These are phyloP conservation scores for Brienomyrus longianalis DNA, from an alignment of 2,113 vertebrate genomes.

Conservation along the genomic window DNA sequence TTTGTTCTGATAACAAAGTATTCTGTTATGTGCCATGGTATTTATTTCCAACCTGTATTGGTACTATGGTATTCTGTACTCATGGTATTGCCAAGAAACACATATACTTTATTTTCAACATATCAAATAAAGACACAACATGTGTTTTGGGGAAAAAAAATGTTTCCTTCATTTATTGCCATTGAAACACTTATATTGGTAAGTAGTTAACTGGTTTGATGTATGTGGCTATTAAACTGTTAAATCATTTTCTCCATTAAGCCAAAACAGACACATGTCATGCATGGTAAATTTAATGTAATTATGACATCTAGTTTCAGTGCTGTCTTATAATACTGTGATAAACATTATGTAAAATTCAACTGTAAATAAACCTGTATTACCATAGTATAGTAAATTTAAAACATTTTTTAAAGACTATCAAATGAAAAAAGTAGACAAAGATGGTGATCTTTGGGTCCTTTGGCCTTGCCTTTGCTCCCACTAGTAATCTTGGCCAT, in stretches of 20 bases:
- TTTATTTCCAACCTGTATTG: not conserved
- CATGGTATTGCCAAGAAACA: not conserved
- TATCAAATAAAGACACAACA: not conserved
- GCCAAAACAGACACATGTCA: not conserved
- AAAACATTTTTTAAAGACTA: not conserved
- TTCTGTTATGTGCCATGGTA: not conserved
- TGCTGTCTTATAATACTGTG: not conserved
- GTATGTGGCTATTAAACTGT: not conserved
- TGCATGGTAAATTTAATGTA: not conserved
- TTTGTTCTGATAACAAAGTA: not conserved
- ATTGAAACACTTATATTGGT: not conserved
- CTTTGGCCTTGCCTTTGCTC: no score
- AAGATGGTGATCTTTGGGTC: no score
- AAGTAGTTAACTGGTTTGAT: not conserved
- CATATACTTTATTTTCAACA: not conserved
- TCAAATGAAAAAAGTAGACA: no score
- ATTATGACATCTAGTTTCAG: not conserved
- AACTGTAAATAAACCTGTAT: not conserved
- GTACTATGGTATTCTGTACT: not conserved
- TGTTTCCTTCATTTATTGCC: not conserved
- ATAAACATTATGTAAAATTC: not conserved
- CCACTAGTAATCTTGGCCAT: no score
- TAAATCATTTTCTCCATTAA: not conserved
- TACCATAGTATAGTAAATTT: not conserved
- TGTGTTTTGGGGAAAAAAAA: not conserved